Evolutionary conservation across 1,140 invertebrate species (phyloP).

Genomic region (Pachyrhynchus sulphureomaculatus): DNA sequence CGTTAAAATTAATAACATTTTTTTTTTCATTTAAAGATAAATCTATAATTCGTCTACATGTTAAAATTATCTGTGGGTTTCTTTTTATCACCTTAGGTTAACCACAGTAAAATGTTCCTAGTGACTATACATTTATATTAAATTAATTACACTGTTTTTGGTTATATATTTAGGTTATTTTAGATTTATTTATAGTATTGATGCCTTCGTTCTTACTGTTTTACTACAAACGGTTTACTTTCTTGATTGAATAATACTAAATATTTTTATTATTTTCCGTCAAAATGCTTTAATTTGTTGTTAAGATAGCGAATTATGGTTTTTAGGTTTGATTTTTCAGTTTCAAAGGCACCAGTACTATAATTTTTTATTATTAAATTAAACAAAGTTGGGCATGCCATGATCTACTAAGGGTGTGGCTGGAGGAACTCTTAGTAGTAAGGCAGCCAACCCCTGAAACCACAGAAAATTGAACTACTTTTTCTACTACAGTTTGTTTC

Average conservation of each 20-base stretch:
- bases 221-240: too few species aligned
- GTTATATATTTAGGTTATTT: background rate
- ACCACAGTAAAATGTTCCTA: slow-evolving; percentile 21
- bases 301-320: too few species aligned
- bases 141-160: background rate
- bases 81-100: background rate
- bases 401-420: slow-evolving; percentile 50
- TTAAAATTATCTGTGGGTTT: slow-evolving; percentile 6
- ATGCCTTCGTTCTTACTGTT: background rate
- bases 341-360: background rate
- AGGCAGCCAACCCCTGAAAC: slow-evolving; percentile 38
- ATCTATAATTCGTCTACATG: slow-evolving; percentile 5
- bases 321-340: too few species aligned
- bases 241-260: too few species aligned
- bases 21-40: slow-evolving; percentile 9
- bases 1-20: slow-evolving; percentile 15
- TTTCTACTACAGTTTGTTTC: background rate
- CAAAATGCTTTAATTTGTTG: too few species aligned
- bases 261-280: too few species aligned
- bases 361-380: background rate
- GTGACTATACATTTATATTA: slow-evolving; percentile 17
- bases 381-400: slow-evolving; percentile 35
- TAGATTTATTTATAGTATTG: slow-evolving; percentile 1
- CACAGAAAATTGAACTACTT: background rate
- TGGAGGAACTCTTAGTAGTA: slow-evolving; percentile 50